These are phyloP conservation scores for Apeltes quadracus DNA, from an alignment of 2,113 vertebrate genomes.

Conservation along the genomic window DNA sequence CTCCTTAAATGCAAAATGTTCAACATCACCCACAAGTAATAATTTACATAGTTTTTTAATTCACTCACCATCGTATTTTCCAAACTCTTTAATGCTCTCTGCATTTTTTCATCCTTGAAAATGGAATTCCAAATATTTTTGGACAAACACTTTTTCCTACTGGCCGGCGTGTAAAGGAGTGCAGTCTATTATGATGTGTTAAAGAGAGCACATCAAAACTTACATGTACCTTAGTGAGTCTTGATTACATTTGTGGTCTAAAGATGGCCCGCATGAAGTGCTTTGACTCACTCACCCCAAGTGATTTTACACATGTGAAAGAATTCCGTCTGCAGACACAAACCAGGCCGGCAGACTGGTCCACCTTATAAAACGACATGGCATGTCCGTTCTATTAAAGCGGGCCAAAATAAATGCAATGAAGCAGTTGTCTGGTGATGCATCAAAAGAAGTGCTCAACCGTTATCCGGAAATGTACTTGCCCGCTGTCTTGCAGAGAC, in stretches of 20 bases:
- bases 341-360: constrained; percentile 34
- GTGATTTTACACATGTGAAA: constrained; percentile 32
- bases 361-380: constrained; percentile 14
- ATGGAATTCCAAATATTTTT: constrained; percentile 51
- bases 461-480: constrained; percentile 11
- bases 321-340: constrained; percentile 41
- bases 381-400: constrained; percentile 11
- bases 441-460: background rate
- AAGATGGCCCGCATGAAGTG: constrained; percentile 20
- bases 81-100: constrained; percentile 32
- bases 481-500: background rate
- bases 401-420: constrained; percentile 11
- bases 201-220: constrained; percentile 50
- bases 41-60: constrained; percentile 60
- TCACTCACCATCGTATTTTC: constrained; percentile 43
- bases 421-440: constrained; percentile 21
- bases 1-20: constrained; percentile 63
- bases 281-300: constrained; percentile 38
- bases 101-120: constrained; percentile 46
- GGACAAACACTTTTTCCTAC: constrained; percentile 37
- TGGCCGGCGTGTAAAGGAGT: constrained; percentile 23
- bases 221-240: constrained; percentile 19
- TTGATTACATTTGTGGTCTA: constrained; percentile 26
- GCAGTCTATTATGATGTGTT: constrained; percentile 51
- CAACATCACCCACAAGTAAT: constrained; percentile 67